Evolutionary conservation across 2,888 invertebrate genomes (phyloP).

Genomic region (Asteroscopus sphinx): DNA sequence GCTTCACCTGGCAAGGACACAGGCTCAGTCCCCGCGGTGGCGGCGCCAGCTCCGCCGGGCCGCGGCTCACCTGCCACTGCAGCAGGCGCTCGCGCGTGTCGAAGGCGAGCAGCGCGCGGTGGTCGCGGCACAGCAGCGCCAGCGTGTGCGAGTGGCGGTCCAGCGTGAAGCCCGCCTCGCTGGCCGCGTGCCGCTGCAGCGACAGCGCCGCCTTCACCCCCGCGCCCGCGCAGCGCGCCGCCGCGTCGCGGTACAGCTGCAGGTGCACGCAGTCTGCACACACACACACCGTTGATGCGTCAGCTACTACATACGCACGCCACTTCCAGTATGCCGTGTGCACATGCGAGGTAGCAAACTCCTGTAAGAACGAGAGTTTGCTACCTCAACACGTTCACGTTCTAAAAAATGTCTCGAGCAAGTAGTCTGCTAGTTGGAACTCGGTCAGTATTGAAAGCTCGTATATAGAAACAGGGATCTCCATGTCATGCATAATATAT

Average conservation of each 20-base stretch:
- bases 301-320: too few relatives aligned
- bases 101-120: constrained; percentile 95
- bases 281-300: constrained; percentile 25
- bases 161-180: constrained; percentile 95
- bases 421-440: too few relatives aligned
- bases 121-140: constrained; percentile 96
- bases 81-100: constrained; percentile 96
- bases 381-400: too few relatives aligned
- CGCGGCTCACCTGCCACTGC: constrained; percentile 95
- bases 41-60: too few relatives aligned
- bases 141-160: constrained; percentile 97
- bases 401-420: too few relatives aligned
- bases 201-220: constrained; percentile 95
- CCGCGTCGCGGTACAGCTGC: constrained; percentile 96
- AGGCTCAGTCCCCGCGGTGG: too few relatives aligned
- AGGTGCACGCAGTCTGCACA: constrained; percentile 95
- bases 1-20: constrained; percentile 77
- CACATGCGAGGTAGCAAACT: too few relatives aligned
- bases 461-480: too few relatives aligned
- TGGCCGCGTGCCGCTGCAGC: constrained; percentile 95
- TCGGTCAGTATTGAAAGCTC: too few relatives aligned
- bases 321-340: too few relatives aligned
- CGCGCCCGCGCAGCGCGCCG: constrained; percentile 88
- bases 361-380: too few relatives aligned
- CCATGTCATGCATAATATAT: too few relatives aligned